A percentile compares a stretch with the other conserved stretches of the same genome.
Conservation (phyloP, 2,797 vertebrate species). For the Pelobates cultripes region DNA sequence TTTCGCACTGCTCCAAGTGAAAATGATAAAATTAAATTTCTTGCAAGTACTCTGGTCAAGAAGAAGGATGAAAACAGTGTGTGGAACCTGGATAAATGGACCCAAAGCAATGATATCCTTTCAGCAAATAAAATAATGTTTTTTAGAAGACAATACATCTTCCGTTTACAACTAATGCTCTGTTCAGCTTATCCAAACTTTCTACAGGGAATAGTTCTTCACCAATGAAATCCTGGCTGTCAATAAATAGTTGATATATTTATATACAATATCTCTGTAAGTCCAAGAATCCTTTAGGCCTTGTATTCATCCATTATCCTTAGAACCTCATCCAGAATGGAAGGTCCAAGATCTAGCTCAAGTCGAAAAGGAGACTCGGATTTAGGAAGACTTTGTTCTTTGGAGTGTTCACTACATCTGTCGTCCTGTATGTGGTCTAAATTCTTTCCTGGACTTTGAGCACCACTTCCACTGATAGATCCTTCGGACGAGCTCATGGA, state of each 20-base stretch:
- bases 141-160: no score
- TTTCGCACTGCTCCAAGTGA: no score
- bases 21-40: no score
- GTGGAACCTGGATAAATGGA: no score
- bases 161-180: no score
- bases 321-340: conserved; percentile 81
- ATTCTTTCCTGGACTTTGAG: conserved; percentile 66
- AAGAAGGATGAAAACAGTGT: no score
- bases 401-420: conserved; percentile 75
- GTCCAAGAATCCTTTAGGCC: conserved; percentile 20
- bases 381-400: conserved; percentile 69
- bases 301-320: conserved; percentile 85
- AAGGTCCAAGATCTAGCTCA: conserved; percentile 82
- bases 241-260: conserved; percentile 41
- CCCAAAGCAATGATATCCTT: no score
- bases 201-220: no score
- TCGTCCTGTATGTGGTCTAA: conserved; percentile 78
- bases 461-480: conserved; percentile 71
- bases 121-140: no score
- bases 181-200: not conserved
- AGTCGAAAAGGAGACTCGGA: conserved; percentile 74
- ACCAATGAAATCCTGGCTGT: not conserved
- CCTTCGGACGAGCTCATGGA: conserved; percentile 74
- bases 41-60: no score
- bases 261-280: conserved; percentile 1